These are phyloP conservation scores for Drosophila vallismaia DNA, from an alignment of 2,888 invertebrate genomes.

Conservation along the genomic window DNA sequence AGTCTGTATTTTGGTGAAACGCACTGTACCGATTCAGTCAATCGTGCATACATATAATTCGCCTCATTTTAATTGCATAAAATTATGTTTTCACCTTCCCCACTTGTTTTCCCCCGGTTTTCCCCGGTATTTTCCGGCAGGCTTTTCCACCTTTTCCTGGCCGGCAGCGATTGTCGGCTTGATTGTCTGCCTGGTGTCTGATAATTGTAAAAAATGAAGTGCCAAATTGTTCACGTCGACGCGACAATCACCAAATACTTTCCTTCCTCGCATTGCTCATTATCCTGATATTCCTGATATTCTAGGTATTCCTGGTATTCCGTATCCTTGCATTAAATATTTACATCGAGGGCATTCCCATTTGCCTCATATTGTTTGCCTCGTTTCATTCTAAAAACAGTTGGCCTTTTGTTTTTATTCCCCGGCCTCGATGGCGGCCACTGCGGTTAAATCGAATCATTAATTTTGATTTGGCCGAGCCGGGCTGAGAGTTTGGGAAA, in stretches of 20 bases:
- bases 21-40: slow-evolving; percentile 24
- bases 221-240: slow-evolving; percentile 53
- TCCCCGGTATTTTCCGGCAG: slow-evolving; percentile 4
- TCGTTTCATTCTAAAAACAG: slow-evolving; percentile 17
- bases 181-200: slow-evolving; percentile 31
- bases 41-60: slow-evolving; percentile 44
- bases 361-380: slow-evolving; percentile 10
- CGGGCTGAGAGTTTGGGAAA: slow-evolving; percentile 5
- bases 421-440: slow-evolving; percentile 14
- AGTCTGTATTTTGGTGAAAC: slow-evolving; percentile 1
- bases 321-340: slow-evolving; percentile 19
- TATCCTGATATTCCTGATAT: too few species aligned
- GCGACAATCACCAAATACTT: slow-evolving; percentile 50
- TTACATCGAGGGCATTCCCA: slow-evolving; percentile 5
- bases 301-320: too few species aligned
- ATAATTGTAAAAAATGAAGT: slow-evolving; percentile 69
- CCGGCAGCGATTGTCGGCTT: slow-evolving; percentile 25
- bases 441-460: slow-evolving; percentile 39
- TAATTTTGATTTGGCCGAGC: slow-evolving; percentile 37
- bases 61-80: slow-evolving; percentile 66
- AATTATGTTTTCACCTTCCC: slow-evolving; percentile 52
- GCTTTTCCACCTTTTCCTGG: slow-evolving; percentile 27
- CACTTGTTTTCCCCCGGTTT: not conserved
- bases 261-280: slow-evolving; percentile 26
- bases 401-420: slow-evolving; percentile 28